Conservation (phyloP, 2,888 invertebrate genomes). For the Papilio protenor region DNA sequence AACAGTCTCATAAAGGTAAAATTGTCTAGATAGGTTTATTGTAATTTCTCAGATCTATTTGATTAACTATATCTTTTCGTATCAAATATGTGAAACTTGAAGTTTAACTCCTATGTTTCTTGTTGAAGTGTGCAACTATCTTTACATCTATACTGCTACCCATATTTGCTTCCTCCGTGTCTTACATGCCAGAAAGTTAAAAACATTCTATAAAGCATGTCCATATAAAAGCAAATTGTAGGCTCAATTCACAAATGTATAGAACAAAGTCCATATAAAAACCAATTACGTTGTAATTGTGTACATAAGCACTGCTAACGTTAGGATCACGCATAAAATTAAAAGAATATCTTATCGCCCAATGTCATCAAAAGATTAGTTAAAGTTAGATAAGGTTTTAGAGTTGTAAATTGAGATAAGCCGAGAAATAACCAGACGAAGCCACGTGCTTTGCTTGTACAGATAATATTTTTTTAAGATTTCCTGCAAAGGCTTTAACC, state of each 20-base stretch:
- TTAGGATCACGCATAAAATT: not conserved
- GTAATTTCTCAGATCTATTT: too few species aligned
- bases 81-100: not conserved
- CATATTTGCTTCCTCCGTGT: not conserved
- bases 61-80: not conserved
- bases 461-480: conserved; percentile 18
- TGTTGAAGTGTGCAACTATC: not conserved
- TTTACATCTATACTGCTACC: not conserved
- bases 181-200: not conserved
- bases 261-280: not conserved
- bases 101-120: not conserved
- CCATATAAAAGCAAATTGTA: not conserved
- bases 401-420: conserved; percentile 31
- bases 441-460: conserved; percentile 12
- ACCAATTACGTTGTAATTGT: conserved; percentile 2
- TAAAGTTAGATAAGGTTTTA: conserved; percentile 33
- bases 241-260: not conserved
- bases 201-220: not conserved
- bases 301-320: conserved; percentile 22
- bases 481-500: not conserved
- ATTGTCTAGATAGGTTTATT: too few species aligned
- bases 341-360: conserved; percentile 35
- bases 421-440: conserved; percentile 4
- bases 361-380: conserved; percentile 37
- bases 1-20: too few species aligned